Base-by-base conservation (phyloP, 1,140 invertebrate genomes). In the Ceratosolen fusciceps region DNA sequence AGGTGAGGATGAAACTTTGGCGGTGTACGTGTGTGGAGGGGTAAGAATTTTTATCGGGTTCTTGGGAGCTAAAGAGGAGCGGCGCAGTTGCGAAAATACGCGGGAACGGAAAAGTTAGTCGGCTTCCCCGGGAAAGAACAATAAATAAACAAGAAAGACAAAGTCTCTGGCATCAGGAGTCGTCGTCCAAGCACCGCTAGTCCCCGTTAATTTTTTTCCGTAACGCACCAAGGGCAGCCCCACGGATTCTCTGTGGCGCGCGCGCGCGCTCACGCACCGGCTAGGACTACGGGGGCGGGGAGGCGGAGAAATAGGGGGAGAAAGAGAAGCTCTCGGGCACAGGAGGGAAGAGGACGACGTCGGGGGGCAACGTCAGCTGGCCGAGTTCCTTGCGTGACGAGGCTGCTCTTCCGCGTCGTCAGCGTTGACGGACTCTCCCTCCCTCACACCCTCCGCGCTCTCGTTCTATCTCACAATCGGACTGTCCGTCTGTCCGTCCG, bases 351-450 rank as follows among this genome's bases (percentile, higher is more conserved):
- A 68, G 75, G 79, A 82, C 24, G 39, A n/a, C 21, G 60, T 47
- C 39, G 58, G 67, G n/a, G 80, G 82, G 84, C n/a, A 83, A 83
- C 85, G 86, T 87, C 86, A 87, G 86, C 84, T 87, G 86, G 85
- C 74, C 72, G 80, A 81, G 82, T 86, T 71, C 86, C 85, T 87
- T 84, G 87, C 87, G 87, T 87, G 86, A 87, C 86, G 83, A 83
- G 83, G 39, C 24, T 29, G 12, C 34, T 34, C 9, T 43, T 56
- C 31, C 29, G 9, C 60, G 62, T 19, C 62, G 62, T 56, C 58
- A 54, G 67, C 60, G 74, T 68, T 52, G 47, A 65, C 29, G 73
- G 24, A 47, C 19, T 34, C 62, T 26, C 47, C 10, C 24, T 39
- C 49, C 43, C 65, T 26, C 34, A n/a, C 65, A 4, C 14, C 47